Conservation (phyloP, 2,888 invertebrate genomes). For the Xestia rhomboidea region DNA sequence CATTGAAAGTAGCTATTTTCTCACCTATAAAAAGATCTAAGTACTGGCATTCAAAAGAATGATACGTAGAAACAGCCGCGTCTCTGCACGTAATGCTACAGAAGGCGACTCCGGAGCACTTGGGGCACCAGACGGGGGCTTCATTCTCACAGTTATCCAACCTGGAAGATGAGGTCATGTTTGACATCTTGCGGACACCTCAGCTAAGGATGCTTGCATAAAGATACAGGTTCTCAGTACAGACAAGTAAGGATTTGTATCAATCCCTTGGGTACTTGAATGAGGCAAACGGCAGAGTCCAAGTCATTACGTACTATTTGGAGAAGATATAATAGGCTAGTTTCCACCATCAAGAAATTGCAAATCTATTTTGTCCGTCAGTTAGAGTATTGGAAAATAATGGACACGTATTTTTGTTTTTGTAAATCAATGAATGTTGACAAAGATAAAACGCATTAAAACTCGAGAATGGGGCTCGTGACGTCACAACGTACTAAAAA, state of each 20-base stretch:
- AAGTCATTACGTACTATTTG: neutral
- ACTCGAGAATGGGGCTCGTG: too few relatives aligned
- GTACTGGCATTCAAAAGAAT: conserved; percentile 94
- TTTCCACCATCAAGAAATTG: too few relatives aligned
- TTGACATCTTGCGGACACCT: neutral
- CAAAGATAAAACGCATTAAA: too few relatives aligned
- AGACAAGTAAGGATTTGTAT: neutral
- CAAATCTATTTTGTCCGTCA: too few relatives aligned
- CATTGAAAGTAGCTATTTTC: neutral
- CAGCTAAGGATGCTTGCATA: neutral
- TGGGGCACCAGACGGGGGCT: conserved; percentile 93
- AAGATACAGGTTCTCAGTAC: neutral
- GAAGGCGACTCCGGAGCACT: conserved; percentile 94
- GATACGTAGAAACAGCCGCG: conserved; percentile 92
- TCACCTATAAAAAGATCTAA: conserved; percentile 93
- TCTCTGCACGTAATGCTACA: conserved; percentile 93
- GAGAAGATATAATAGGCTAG: too few relatives aligned
- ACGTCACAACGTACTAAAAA: too few relatives aligned
- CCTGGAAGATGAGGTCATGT: conserved; percentile 64
- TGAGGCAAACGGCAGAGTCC: neutral
- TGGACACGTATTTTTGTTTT: too few relatives aligned
- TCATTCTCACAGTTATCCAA: conserved; percentile 78
- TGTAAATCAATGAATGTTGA: too few relatives aligned
- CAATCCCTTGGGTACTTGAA: neutral
- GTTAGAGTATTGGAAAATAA: too few relatives aligned